Conservation (phyloP, 2,113 vertebrate species). For the Psammodynastes pulverulentus region DNA sequence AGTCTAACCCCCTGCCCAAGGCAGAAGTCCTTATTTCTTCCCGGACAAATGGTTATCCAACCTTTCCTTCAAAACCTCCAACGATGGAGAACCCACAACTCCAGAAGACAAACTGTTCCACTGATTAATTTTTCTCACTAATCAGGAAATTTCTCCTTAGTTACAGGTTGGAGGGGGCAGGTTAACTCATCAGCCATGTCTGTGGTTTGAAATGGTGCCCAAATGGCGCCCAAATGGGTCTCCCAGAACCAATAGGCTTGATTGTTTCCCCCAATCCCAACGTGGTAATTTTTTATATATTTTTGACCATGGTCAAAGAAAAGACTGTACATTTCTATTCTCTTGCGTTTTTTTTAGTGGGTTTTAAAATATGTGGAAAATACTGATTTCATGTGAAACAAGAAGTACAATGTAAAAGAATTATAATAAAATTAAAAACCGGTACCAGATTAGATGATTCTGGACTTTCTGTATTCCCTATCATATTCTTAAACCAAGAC, state of each 20-base stretch:
- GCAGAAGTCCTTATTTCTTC: background rate
- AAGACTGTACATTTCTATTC: background rate
- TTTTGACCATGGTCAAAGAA: background rate
- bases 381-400: background rate
- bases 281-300: background rate
- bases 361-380: background rate
- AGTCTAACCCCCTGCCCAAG: too few relatives aligned
- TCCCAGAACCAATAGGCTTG: background rate
- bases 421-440: background rate
- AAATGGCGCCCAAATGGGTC: background rate
- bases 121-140: too few relatives aligned
- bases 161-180: background rate
- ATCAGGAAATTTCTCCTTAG: too few relatives aligned
- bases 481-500: background rate
- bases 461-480: background rate
- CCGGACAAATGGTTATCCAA: background rate
- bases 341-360: background rate
- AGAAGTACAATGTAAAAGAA: background rate
- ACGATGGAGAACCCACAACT: background rate
- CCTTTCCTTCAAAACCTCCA: background rate
- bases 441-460: background rate
- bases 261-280: background rate
- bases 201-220: background rate
- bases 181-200: background rate
- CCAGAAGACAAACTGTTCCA: too few relatives aligned